These are phyloP conservation scores for Hyphantria cunea DNA, from an alignment of 1,140 invertebrate species.

Conservation along the genomic window DNA sequence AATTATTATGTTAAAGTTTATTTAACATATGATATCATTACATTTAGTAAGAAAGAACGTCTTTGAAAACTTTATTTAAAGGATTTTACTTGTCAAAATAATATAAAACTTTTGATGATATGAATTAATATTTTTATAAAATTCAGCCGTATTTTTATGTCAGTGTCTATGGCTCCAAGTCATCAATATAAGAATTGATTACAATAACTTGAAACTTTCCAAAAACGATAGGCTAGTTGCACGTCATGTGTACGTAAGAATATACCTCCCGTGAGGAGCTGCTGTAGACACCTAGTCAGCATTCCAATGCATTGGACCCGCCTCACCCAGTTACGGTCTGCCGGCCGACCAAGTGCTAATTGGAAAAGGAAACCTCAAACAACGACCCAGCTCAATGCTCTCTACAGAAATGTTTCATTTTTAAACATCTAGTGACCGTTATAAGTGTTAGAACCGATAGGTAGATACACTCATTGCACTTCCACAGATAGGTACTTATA, in stretches of 20 bases:
- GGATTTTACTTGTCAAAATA: too few species aligned
- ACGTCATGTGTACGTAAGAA: slow-evolving; percentile 22
- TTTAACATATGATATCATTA: too few species aligned
- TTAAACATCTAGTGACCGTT: slow-evolving; percentile 74
- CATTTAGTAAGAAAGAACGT: too few species aligned
- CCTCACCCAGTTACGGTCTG: slow-evolving; percentile 79
- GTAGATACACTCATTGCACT: slow-evolving; percentile 35
- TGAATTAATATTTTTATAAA: too few species aligned
- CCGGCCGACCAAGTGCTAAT: slow-evolving; percentile 76
- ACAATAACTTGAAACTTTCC: slow-evolving; percentile 29
- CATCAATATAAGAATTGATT: too few species aligned
- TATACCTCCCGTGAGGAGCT: slow-evolving; percentile 54
- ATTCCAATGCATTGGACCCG: slow-evolving; percentile 63
- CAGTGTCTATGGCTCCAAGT: too few species aligned
- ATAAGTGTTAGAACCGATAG: slow-evolving; percentile 56
- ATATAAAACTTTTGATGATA: too few species aligned
- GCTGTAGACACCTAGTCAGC: slow-evolving; percentile 54
- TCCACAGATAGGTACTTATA: slow-evolving; percentile 13
- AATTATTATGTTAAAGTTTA: too few species aligned
- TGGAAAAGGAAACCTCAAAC: slow-evolving; percentile 78
- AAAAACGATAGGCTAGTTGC: slow-evolving; percentile 20
- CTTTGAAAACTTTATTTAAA: too few species aligned
- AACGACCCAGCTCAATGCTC: slow-evolving; percentile 77
- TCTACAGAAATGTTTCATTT: slow-evolving; percentile 79
- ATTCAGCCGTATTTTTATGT: too few species aligned